These are phyloP conservation scores for Ctenicera cuprea DNA, from an alignment of 2,888 invertebrate species.

Conservation along the genomic window DNA sequence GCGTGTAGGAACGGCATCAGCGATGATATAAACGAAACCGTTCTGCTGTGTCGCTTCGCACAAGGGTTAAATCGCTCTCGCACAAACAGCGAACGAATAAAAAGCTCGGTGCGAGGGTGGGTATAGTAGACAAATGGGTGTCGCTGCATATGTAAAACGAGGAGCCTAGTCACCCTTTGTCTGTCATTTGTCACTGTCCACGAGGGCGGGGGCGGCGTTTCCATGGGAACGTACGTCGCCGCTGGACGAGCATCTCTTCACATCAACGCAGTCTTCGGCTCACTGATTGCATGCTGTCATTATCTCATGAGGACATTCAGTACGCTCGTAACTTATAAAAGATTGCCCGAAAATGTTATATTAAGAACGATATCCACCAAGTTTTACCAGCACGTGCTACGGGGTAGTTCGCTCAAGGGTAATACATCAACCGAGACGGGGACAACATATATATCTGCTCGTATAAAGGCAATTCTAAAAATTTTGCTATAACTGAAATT, in stretches of 20 bases:
- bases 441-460: background rate
- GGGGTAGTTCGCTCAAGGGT: background rate
- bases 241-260: constrained; percentile 52
- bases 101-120: constrained; percentile 54
- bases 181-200: constrained; percentile 73
- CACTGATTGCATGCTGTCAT: constrained; percentile 52
- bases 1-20: constrained; percentile 51
- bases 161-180: constrained; percentile 72
- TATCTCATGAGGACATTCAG: constrained; percentile 50
- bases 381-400: constrained; percentile 11
- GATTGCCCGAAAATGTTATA: constrained; percentile 43
- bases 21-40: constrained; percentile 55
- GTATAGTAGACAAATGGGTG: constrained; percentile 72
- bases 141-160: constrained; percentile 74
- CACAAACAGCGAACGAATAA: constrained; percentile 55
- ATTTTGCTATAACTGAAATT: background rate
- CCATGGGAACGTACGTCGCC: constrained; percentile 66
- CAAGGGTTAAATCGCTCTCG: constrained; percentile 55
- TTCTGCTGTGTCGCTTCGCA: constrained; percentile 54
- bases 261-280: constrained; percentile 52
- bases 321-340: constrained; percentile 44
- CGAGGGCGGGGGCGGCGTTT: constrained; percentile 68
- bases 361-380: constrained; percentile 28
- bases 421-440: constrained; percentile 12
- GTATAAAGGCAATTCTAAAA: background rate